These are phyloP conservation scores for Callipepla squamata DNA, from an alignment of 2,113 vertebrate genomes.

Conservation along the genomic window DNA sequence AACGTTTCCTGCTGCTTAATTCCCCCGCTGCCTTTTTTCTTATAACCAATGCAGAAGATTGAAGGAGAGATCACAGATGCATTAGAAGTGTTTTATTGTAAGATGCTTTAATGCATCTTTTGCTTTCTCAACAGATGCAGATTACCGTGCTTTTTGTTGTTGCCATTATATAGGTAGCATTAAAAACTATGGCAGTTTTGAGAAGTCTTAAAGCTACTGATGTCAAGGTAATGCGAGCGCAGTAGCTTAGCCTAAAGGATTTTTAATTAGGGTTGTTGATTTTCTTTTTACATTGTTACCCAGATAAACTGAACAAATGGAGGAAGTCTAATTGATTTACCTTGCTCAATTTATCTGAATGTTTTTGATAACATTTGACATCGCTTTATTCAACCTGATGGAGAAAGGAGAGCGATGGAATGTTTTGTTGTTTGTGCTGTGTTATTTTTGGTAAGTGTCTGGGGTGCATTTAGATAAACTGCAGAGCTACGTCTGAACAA, in stretches of 20 bases:
- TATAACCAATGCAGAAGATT: neutral
- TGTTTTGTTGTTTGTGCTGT: slow-evolving; percentile 20
- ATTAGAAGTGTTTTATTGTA: neutral
- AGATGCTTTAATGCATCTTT: neutral
- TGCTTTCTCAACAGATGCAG: neutral
- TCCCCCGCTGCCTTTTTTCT: neutral
- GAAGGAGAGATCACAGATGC: neutral
- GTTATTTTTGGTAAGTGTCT: slow-evolving; percentile 52
- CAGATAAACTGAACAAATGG: slow-evolving; percentile 67
- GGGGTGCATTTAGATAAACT: slow-evolving; percentile 55
- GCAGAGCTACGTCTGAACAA: slow-evolving; percentile 38
- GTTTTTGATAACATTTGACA: slow-evolving; percentile 48
- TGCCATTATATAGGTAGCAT: slow-evolving; percentile 56
- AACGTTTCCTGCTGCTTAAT: fast-evolving
- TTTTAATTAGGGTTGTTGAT: slow-evolving; percentile 75
- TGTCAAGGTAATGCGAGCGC: slow-evolving; percentile 77
- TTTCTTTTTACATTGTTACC: slow-evolving; percentile 43
- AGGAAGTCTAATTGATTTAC: slow-evolving; percentile 74
- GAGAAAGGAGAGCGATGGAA: neutral
- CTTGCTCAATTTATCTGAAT: slow-evolving; percentile 22
- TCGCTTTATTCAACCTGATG: neutral
- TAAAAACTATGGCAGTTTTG: slow-evolving; percentile 75
- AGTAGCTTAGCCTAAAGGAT: slow-evolving; percentile 75
- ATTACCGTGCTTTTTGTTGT: neutral
- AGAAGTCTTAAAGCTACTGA: slow-evolving; percentile 72